Base-by-base conservation (phyloP, 2,888 invertebrate species). In the Petrophora chlorosata region DNA sequence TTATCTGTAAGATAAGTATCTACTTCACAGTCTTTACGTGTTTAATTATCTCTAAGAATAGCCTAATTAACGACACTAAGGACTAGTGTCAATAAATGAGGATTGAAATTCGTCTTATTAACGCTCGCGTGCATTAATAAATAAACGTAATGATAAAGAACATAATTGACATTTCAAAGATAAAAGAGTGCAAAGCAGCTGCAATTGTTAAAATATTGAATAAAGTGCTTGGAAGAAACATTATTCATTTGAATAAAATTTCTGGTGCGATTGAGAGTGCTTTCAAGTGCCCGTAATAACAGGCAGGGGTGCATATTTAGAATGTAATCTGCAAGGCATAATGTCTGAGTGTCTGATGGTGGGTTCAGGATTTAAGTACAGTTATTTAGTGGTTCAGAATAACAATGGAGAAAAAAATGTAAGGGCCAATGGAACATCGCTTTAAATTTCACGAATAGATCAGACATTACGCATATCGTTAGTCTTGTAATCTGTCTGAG, bases 61-160 rank as follows among this genome's bases (percentile, higher is more conserved):
- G 42, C 44, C 40, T 47, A 56, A 60, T 59, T 58, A 55, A 35
- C 16, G 36, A 9, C 16, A 16, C 23, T n/a, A 5, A 29, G 8
- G 10, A 36, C 14, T 28, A 17, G n/a, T 28, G 19, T 34, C 23
- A 34, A 7, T 34, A 16, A 25, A 39, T 15, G 19, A 19, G 39
- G 22, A 16, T 28, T 15, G 3, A 44, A 17, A 17, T 25, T 13
- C 5, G 15, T 23, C 23, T 30, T 17, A 35, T 47, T 40, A 40
- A 34, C 28, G 19, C 9, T 30, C 15, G 9, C 8, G 7, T 17
- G 14, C n/a, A 36, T 15, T 19, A 25, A 16, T 12, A 25, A 9
- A 16, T 16, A 13, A 15, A 23, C 15, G 23, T 23, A 29, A 23
- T 9, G 8, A 15, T 12, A 34, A 41, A n/a, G 9, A 25, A 2